A percentile compares a stretch with the other conserved stretches of the same genome.
phyloP scores from a whole-genome alignment of 2,113 vertebrate species.

The Xiphophorus maculatus region DNA sequence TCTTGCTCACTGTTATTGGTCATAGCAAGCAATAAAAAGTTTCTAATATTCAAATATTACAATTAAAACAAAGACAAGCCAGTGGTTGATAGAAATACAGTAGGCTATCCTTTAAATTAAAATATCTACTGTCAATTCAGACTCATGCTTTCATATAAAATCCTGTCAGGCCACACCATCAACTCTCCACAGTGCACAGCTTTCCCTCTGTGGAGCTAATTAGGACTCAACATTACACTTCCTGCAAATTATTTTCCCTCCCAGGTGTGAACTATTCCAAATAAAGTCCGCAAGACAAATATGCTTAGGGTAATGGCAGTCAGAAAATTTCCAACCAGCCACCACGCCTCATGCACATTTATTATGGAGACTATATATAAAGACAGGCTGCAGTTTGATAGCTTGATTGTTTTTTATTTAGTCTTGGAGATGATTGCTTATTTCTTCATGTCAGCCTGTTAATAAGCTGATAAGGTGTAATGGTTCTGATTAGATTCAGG shows the following conservation, averaged over 20 bases:
- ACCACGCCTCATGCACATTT: background rate
- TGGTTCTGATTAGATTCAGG: background rate
- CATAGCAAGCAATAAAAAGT: background rate
- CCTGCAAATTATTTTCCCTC: conserved; percentile 35
- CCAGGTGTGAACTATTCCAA: conserved; percentile 20
- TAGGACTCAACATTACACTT: conserved; percentile 29
- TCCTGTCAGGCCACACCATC: conserved; percentile 8
- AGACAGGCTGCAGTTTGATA: conserved; percentile 1
- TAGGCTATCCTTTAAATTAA: background rate
- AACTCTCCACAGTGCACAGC: conserved; percentile 8
- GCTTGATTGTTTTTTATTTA: background rate
- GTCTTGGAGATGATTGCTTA: background rate
- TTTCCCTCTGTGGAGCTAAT: conserved; percentile 54
- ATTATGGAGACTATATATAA: background rate
- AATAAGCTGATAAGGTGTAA: background rate
- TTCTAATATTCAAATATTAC: background rate
- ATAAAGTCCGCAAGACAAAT: conserved; percentile 27
- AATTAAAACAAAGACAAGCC: background rate
- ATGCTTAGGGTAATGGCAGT: conserved; percentile 2
- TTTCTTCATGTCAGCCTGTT: background rate
- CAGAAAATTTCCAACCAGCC: conserved; percentile 5
- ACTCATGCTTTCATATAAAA: conserved; percentile 6
- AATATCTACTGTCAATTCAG: background rate
- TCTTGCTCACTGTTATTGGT: background rate
- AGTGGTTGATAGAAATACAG: too few relatives aligned